Conservation (phyloP, 2,797 vertebrate species). For the Dermochelys coriacea region DNA sequence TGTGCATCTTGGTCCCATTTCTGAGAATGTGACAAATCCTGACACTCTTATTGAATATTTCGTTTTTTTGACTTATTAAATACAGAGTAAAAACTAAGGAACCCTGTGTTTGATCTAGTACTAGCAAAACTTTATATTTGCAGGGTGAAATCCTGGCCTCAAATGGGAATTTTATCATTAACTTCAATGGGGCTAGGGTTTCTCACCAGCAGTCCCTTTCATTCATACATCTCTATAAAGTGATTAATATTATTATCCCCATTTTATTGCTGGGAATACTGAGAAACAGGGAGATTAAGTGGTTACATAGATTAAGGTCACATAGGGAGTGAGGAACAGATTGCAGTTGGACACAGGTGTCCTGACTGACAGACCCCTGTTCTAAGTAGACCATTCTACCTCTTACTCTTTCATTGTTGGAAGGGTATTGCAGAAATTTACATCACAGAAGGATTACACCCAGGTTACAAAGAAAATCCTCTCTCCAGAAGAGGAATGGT, state of each 20-base stretch:
- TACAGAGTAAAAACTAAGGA: neutral
- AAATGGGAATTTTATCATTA: neutral
- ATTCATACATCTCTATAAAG: too few species aligned
- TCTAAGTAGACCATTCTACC: neutral
- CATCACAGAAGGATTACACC: neutral
- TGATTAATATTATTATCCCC: too few species aligned
- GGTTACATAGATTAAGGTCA: neutral
- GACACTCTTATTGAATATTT: neutral
- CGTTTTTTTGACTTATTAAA: neutral
- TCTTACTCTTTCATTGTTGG: neutral
- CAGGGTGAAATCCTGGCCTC: neutral
- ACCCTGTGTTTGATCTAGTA: neutral
- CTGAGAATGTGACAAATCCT: neutral
- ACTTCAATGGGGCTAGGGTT: neutral
- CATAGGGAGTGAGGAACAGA: neutral
- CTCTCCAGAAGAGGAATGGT: neutral
- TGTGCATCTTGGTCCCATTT: neutral
- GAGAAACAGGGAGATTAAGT: neutral
- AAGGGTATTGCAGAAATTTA: neutral
- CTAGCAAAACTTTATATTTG: neutral
- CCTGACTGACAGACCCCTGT: neutral
- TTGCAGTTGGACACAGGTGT: neutral
- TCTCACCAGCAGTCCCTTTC: neutral
- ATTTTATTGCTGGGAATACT: neutral
- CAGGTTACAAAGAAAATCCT: neutral